Conservation (phyloP, 2,113 vertebrate genomes). For the Plestiodon gilberti region DNA sequence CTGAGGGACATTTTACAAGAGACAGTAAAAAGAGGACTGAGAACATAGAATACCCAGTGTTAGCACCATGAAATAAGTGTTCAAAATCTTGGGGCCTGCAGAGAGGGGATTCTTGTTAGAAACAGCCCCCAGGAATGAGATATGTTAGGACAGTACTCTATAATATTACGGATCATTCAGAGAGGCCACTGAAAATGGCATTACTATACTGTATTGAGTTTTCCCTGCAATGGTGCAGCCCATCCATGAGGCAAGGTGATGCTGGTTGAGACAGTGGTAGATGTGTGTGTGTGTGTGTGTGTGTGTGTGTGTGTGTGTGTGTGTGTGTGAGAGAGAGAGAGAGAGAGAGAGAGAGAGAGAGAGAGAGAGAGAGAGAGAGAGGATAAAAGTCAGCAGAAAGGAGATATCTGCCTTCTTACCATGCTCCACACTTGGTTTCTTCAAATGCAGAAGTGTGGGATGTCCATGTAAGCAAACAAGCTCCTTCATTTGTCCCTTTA, state of each 20-base stretch:
- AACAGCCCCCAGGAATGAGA: background rate
- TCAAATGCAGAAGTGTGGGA: too few relatives aligned
- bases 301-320: too few relatives aligned
- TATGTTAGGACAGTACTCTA: background rate
- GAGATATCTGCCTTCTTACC: too few relatives aligned
- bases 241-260: background rate
- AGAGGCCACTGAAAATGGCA: background rate
- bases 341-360: too few relatives aligned
- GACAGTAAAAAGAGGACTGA: background rate
- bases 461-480: too few relatives aligned
- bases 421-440: too few relatives aligned
- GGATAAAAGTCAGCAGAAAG: too few relatives aligned
- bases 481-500: too few relatives aligned
- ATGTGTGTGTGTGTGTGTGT: too few relatives aligned
- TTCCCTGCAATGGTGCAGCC: background rate
- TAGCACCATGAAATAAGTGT: background rate
- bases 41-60: background rate
- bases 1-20: background rate
- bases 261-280: too few relatives aligned
- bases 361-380: too few relatives aligned
- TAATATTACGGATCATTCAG: background rate
- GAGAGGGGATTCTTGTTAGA: background rate
- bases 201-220: background rate
- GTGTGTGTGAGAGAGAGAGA: too few relatives aligned
- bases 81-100: background rate